Conservation (phyloP, 2,888 invertebrate species). For the Drosophila nr. perissopoda region DNA sequence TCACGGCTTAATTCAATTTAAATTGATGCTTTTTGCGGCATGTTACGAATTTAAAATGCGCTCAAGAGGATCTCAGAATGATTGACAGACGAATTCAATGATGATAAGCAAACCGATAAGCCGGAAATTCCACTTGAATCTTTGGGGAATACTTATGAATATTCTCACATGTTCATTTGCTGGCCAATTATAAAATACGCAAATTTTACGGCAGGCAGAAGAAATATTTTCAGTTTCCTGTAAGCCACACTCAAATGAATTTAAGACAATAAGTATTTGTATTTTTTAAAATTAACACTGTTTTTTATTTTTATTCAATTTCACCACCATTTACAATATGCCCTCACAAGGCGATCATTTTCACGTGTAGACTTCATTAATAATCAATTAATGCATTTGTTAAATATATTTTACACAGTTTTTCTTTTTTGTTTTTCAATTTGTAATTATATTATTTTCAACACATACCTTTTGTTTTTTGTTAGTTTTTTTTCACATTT, state of each 20-base stretch:
- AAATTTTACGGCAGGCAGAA: constrained; percentile 46
- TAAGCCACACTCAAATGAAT: not conserved
- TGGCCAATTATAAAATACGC: constrained; percentile 51
- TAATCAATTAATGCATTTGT: constrained; percentile 50
- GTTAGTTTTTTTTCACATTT: constrained; percentile 51
- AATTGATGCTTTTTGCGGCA: constrained; percentile 43
- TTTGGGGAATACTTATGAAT: constrained; percentile 25
- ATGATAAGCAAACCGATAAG: constrained; percentile 34
- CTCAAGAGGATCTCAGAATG: constrained; percentile 38
- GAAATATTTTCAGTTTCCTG: not conserved
- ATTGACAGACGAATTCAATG: constrained; percentile 46
- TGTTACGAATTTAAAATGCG: constrained; percentile 29
- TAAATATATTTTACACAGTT: constrained; percentile 72
- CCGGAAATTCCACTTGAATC: constrained; percentile 19
- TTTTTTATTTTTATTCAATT: constrained; percentile 54
- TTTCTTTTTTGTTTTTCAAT: constrained; percentile 20
- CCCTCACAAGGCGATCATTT: constrained; percentile 59
- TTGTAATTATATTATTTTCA: constrained; percentile 26
- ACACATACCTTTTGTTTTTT: constrained; percentile 53
- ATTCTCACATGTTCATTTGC: constrained; percentile 38
- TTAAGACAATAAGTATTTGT: not conserved
- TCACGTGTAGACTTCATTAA: constrained; percentile 42
- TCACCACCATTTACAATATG: constrained; percentile 76
- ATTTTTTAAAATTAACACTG: constrained; percentile 68
- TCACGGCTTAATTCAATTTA: constrained; percentile 57